These are phyloP conservation scores for Drosophila mojavensis DNA, from an alignment of 1,140 invertebrate species.

Conservation along the genomic window DNA sequence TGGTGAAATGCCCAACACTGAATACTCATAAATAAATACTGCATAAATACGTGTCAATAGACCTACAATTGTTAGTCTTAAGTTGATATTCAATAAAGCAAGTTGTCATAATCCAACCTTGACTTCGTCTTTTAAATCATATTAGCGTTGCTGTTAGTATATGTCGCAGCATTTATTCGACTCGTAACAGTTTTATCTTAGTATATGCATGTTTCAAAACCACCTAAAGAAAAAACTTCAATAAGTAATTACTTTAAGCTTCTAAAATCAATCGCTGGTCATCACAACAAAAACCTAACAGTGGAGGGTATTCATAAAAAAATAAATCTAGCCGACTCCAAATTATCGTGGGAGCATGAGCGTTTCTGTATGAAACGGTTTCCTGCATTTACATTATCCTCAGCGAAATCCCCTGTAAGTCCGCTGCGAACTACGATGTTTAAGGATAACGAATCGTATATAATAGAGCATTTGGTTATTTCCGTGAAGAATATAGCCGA, in stretches of 20 bases:
- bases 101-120: no score
- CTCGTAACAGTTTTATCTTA: no score
- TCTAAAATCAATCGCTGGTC: conserved; percentile 86
- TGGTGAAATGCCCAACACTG: no score
- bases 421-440: conserved; percentile 87
- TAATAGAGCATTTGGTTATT: conserved; percentile 51
- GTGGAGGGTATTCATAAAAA: conserved; percentile 97
- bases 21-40: no score
- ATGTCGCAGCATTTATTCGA: no score
- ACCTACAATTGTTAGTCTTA: no score
- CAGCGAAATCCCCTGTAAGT: conserved; percentile 88
- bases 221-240: conserved; percentile 93
- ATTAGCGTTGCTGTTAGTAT: no score
- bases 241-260: conserved; percentile 90
- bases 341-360: conserved; percentile 98
- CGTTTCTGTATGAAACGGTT: conserved; percentile 96
- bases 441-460: conserved; percentile 82
- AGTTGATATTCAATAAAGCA: no score
- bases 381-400: conserved; percentile 96
- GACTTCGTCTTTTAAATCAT: no score
- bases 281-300: conserved; percentile 84
- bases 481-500: conserved; percentile 93
- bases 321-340: conserved; percentile 97
- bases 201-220: conserved; percentile 98
- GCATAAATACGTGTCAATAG: no score